Percentiles rank a stretch among this genome's conserved stretches.
Conservation (phyloP, 53 echinoderm and acorn worm genomes). For the Zoroaster sp. region DNA sequence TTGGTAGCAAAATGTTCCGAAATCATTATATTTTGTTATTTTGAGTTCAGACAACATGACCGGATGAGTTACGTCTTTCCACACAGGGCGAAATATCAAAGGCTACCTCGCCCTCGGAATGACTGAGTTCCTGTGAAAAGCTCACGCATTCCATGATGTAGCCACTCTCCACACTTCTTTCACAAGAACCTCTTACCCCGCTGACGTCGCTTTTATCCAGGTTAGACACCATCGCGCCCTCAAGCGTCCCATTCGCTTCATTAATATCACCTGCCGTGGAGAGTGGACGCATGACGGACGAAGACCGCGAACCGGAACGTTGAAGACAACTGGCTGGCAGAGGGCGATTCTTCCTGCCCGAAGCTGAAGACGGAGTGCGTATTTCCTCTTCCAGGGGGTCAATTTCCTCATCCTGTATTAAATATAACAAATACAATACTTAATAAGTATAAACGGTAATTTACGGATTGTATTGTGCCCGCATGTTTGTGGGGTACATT, state of each 20-base stretch:
- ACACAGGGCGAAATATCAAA: slow-evolving; percentile 34
- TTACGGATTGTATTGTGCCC: too few species aligned
- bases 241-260: slow-evolving; percentile 8
- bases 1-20: too few species aligned
- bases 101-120: slow-evolving; percentile 24
- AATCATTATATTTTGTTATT: neutral
- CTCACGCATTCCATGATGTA: slow-evolving; percentile 43
- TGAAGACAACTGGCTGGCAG: slow-evolving; percentile 36
- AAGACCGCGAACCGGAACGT: slow-evolving; percentile 26
- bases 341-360: slow-evolving; percentile 26
- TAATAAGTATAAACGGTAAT: neutral
- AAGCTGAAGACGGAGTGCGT: slow-evolving; percentile 50
- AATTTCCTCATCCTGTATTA: slow-evolving; percentile 63
- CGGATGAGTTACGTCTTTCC: slow-evolving; percentile 24
- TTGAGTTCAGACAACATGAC: slow-evolving; percentile 13
- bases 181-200: too few species aligned
- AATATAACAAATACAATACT: neutral
- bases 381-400: slow-evolving; percentile 71
- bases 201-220: neutral
- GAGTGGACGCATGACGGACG: slow-evolving; percentile 53
- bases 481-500: too few species aligned
- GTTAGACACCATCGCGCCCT: neutral
- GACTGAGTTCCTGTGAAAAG: neutral
- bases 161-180: neutral
- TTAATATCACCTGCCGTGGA: slow-evolving; percentile 17